These are phyloP conservation scores for Cinclus cinclus DNA, from an alignment of 2,113 vertebrate genomes.

Conservation along the genomic window DNA sequence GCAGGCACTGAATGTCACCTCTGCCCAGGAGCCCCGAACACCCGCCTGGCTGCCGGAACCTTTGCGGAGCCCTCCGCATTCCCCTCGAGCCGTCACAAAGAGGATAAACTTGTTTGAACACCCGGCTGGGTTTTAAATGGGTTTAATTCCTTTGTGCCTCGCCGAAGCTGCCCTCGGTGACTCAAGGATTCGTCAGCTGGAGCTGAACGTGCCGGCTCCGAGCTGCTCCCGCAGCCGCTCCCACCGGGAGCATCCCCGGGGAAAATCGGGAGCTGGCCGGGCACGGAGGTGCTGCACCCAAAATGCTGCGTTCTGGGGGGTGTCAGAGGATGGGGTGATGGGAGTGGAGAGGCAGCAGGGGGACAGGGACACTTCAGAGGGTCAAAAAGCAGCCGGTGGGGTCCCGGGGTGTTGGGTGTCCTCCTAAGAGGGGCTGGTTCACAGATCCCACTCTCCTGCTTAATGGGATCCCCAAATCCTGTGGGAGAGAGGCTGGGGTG, in stretches of 20 bases:
- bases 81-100: neutral
- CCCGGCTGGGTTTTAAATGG: slow-evolving; percentile 48
- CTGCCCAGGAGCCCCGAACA: neutral
- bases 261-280: neutral
- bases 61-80: neutral
- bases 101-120: slow-evolving; percentile 60
- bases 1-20: neutral
- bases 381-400: fast-evolving
- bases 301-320: fast-evolving
- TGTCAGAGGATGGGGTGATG: neutral
- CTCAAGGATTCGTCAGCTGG: neutral
- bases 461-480: neutral
- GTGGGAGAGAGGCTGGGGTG: fast-evolving
- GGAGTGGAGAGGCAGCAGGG: fast-evolving
- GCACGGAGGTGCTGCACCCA: neutral
- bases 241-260: neutral
- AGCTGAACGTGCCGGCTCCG: neutral
- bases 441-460: neutral
- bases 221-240: neutral
- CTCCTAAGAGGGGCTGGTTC: neutral
- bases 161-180: neutral
- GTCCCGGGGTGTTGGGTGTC: fast-evolving
- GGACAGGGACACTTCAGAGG: fast-evolving
- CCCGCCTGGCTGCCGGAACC: neutral
- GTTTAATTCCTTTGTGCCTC: slow-evolving; percentile 19